Evolutionary conservation across 2,797 vertebrate genomes (phyloP).

Genomic region (Graptemys geographica): DNA sequence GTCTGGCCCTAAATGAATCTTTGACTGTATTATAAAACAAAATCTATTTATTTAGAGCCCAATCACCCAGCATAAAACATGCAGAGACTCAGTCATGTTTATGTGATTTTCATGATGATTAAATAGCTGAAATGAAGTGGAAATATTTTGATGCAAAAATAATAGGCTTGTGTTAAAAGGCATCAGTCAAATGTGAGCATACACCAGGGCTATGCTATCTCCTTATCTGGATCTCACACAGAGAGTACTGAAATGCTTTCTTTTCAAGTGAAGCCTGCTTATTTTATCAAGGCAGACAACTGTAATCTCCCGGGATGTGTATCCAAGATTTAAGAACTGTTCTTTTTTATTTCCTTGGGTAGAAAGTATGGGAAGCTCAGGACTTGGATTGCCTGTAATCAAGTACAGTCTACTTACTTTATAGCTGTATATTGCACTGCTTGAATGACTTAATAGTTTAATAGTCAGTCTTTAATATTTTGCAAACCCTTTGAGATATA

Average conservation of each 20-base stretch:
- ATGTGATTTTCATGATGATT: not conserved
- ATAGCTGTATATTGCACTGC: not conserved
- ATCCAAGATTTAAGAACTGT: not conserved
- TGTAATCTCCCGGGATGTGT: not conserved
- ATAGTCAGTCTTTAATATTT: not conserved
- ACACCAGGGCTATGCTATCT: not conserved
- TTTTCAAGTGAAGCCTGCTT: conserved; percentile 40
- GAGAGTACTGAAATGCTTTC: conserved; percentile 40
- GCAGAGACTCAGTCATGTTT: not conserved
- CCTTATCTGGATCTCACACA: not conserved
- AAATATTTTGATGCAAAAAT: not conserved
- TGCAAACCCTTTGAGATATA: not conserved
- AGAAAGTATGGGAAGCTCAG: not conserved
- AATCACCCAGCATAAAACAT: not conserved
- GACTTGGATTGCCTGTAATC: not conserved
- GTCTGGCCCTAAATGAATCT: not conserved
- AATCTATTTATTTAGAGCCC: not conserved
- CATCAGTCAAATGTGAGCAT: not conserved
- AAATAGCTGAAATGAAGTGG: not conserved
- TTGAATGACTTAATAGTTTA: not conserved
- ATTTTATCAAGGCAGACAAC: conserved; percentile 21
- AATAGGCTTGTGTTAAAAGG: not conserved
- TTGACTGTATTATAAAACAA: not conserved
- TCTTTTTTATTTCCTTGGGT: not conserved
- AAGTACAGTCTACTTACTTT: not conserved